Conservation (phyloP, 2,888 invertebrate genomes). For the Leuctra nigra region DNA sequence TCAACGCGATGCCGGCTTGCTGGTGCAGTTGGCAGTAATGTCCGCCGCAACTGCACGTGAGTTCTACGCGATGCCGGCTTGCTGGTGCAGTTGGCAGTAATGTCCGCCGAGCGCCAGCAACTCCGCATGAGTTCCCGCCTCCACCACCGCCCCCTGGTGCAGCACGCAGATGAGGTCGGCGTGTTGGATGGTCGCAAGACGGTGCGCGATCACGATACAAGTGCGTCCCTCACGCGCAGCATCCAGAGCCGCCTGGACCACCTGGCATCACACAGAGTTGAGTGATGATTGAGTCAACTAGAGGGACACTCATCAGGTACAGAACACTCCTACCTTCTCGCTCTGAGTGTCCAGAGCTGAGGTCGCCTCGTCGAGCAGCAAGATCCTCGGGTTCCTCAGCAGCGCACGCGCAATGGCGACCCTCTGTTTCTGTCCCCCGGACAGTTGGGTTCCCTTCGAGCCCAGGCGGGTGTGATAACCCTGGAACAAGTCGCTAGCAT, state of each 20-base stretch:
- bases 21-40: too few species aligned
- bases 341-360: constrained; percentile 49
- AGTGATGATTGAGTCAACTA: too few species aligned
- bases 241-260: constrained; percentile 82
- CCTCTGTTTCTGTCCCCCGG: constrained; percentile 45
- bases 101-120: constrained; percentile 58
- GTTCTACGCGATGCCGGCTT: too few species aligned
- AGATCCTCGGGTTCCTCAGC: constrained; percentile 44
- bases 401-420: constrained; percentile 50
- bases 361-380: constrained; percentile 47
- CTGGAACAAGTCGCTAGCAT: constrained; percentile 31
- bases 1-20: too few species aligned
- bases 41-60: constrained; percentile 63
- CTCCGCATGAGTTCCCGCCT: constrained; percentile 69
- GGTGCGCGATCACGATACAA: constrained; percentile 80
- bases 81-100: constrained; percentile 59
- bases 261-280: too few species aligned
- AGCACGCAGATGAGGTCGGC: constrained; percentile 81
- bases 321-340: constrained; percentile 49
- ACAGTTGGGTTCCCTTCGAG: constrained; percentile 40
- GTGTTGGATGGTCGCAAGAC: constrained; percentile 73
- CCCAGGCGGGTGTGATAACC: constrained; percentile 46
- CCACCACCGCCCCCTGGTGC: constrained; percentile 68
- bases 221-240: constrained; percentile 73
- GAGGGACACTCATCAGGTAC: too few species aligned